These are phyloP conservation scores for Sturnus vulgaris DNA, from an alignment of 2,113 vertebrate species.

Conservation along the genomic window DNA sequence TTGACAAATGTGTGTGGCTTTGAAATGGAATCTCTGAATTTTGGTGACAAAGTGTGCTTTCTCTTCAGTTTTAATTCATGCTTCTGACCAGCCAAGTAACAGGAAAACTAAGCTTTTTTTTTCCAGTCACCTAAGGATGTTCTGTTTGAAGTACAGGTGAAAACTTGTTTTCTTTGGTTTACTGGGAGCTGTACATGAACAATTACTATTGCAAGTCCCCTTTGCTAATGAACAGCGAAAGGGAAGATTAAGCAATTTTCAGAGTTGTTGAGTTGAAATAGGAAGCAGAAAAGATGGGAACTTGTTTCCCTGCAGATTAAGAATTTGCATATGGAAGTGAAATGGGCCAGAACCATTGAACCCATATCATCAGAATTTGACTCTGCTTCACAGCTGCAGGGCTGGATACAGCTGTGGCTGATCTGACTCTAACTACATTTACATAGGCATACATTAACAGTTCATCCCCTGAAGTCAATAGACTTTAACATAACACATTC, in stretches of 20 bases:
- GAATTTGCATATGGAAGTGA: not conserved
- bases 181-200: not conserved
- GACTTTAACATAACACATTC: not conserved
- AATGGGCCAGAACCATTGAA: not conserved
- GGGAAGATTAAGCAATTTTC: not conserved
- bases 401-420: not conserved
- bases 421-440: not conserved
- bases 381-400: not conserved
- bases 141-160: not conserved
- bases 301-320: not conserved
- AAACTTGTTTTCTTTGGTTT: not conserved
- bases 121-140: not conserved
- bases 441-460: not conserved
- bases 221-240: not conserved
- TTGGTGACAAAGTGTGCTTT: not conserved
- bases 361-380: not conserved
- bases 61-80: not conserved
- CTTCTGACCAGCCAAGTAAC: not conserved
- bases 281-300: not conserved
- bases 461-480: not conserved
- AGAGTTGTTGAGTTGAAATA: not conserved
- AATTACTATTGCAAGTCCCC: not conserved
- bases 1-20: not conserved
- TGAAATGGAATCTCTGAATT: not conserved
- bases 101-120: not conserved